Evolutionary conservation across 2,797 vertebrate genomes (phyloP).

Genomic region (Myotis vivesi): DNA sequence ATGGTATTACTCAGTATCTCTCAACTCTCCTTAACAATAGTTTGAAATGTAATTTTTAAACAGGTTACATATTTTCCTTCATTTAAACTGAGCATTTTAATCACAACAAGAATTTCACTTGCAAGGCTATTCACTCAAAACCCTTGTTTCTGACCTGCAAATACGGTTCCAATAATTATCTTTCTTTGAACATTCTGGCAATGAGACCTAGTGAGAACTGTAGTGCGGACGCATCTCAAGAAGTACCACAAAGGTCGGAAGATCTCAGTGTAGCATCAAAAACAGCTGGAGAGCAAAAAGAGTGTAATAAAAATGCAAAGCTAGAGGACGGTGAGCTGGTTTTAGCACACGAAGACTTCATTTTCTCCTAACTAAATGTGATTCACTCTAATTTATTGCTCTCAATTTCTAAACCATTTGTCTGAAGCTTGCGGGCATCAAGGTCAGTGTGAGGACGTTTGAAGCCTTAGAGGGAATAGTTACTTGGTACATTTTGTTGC

Average conservation of each 20-base stretch:
- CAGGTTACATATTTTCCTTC: not conserved
- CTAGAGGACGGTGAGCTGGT: constrained; percentile 19
- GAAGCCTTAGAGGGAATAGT: not conserved
- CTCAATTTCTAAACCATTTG: constrained; percentile 58
- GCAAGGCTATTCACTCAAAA: not conserved
- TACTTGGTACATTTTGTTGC: not conserved
- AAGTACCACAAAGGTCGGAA: not conserved
- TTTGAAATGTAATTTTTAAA: constrained; percentile 33
- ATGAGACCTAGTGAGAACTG: not conserved
- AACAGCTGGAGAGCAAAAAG: not conserved
- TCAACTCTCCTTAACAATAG: not conserved
- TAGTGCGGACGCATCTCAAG: not conserved
- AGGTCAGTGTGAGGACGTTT: constrained; percentile 45
- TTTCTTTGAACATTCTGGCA: not conserved
- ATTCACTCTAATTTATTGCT: constrained; percentile 62
- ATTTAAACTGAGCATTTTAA: constrained; percentile 36
- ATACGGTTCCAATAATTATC: not conserved
- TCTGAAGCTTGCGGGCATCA: constrained; percentile 46
- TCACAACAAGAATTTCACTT: constrained; percentile 34
- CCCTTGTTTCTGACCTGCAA: constrained; percentile 36
- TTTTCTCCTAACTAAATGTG: constrained; percentile 39
- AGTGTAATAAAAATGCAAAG: constrained; percentile 56
- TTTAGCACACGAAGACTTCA: constrained; percentile 21
- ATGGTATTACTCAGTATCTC: not conserved
- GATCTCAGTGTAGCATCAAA: not conserved